Conservation (phyloP, 2,113 vertebrate species). For the Takifugu flavidus region DNA sequence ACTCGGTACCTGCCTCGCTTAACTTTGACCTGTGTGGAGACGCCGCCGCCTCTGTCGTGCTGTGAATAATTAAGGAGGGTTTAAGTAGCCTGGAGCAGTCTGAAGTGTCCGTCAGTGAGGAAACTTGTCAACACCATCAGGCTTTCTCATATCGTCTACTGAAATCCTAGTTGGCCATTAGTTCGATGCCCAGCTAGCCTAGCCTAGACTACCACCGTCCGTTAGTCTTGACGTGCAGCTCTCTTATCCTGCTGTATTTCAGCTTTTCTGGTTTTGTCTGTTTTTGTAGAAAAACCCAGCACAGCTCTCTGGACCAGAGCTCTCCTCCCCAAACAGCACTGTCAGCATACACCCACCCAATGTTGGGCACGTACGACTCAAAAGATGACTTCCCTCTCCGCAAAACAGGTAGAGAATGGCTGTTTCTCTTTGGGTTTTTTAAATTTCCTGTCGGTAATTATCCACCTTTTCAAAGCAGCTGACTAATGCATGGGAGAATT, state of each 20-base stretch:
- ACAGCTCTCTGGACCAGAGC: conserved; percentile 97
- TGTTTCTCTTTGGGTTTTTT: too few species aligned
- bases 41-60: conserved; percentile 42
- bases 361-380: conserved; percentile 92
- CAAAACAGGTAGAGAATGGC: conserved; percentile 85
- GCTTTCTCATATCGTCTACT: not conserved
- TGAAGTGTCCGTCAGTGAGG: conserved; percentile 8
- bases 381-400: conserved; percentile 97
- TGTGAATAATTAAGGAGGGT: conserved; percentile 63
- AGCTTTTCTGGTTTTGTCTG: not conserved
- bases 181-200: too few species aligned
- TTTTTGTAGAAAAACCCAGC: conserved; percentile 89
- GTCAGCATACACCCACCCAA: conserved; percentile 88
- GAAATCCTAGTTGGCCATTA: too few species aligned
- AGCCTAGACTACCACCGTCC: too few species aligned
- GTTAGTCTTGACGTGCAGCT: not conserved
- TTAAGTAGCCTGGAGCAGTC: conserved; percentile 34
- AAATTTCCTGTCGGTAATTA: not conserved
- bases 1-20: too few species aligned
- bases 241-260: conserved; percentile 16
- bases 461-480: not conserved
- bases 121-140: conserved; percentile 4
- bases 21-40: conserved; percentile 15
- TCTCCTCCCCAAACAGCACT: conserved; percentile 90
- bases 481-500: not conserved